Evolutionary conservation across 2,888 invertebrate genomes (phyloP).

Genomic region (Atherix ibis): DNA sequence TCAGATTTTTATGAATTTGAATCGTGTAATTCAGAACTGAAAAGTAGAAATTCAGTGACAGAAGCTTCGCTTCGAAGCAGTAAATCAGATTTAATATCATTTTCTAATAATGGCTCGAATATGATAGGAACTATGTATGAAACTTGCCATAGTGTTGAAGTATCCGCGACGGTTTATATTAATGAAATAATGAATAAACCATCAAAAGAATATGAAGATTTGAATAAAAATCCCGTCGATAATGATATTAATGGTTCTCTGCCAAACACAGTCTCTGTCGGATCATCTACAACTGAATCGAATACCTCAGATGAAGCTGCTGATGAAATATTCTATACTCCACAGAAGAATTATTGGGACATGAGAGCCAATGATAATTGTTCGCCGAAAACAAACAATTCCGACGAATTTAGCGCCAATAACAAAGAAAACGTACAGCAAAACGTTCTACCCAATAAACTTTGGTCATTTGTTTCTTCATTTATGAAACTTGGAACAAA

Average conservation of each 20-base stretch:
- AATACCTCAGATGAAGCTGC: neutral
- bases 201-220: constrained; percentile 14
- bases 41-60: neutral
- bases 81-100: constrained; percentile 1
- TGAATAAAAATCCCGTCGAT: constrained; percentile 1
- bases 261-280: neutral
- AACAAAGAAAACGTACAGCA: neutral
- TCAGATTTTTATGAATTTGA: constrained; percentile 8
- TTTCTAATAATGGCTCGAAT: constrained; percentile 4
- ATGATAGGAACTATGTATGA: constrained; percentile 21
- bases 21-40: neutral
- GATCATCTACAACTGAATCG: neutral
- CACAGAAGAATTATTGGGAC: constrained; percentile 4
- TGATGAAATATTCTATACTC: constrained; percentile 12
- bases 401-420: neutral
- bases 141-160: constrained; percentile 25
- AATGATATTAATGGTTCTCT: neutral
- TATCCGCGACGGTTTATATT: constrained; percentile 15
- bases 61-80: neutral
- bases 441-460: constrained; percentile 3
- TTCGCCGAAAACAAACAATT: neutral
- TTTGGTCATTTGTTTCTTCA: constrained; percentile 12
- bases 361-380: too few relatives aligned
- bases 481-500: constrained; percentile 9
- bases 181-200: neutral